A percentile compares a stretch with the other conserved stretches of the same genome.
These are phyloP conservation scores for Rhipidura dahli DNA, from an alignment of 2,113 vertebrate genomes.

Conservation along the genomic window DNA sequence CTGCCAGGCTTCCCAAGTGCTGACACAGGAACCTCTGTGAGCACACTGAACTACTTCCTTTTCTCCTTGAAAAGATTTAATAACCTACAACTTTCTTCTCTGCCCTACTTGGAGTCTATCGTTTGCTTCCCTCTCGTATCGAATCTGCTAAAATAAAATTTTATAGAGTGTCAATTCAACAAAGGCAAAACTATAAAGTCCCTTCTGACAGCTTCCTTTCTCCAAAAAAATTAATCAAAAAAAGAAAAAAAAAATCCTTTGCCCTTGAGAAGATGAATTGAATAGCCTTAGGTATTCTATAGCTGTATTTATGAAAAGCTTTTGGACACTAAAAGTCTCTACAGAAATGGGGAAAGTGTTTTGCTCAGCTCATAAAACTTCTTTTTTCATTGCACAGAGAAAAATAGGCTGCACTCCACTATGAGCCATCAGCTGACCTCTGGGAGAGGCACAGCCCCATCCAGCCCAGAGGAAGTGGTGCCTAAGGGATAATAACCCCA, in stretches of 20 bases:
- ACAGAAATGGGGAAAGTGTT: not conserved
- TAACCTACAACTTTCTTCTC: constrained; percentile 12
- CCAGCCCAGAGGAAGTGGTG: not conserved
- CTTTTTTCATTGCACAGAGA: not conserved
- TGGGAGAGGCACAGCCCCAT: not conserved
- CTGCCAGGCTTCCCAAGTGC: constrained; percentile 34
- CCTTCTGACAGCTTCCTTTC: constrained; percentile 9
- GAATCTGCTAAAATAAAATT: constrained; percentile 29
- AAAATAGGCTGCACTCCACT: not conserved
- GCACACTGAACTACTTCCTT: constrained; percentile 12
- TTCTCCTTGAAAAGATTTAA: constrained; percentile 27
- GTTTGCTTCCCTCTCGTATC: not conserved
- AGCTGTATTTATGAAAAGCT: not conserved
- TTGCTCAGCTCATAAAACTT: constrained; percentile 3
- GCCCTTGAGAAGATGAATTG: constrained; percentile 49
- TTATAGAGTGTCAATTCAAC: constrained; percentile 20
- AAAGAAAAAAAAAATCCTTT: not conserved
- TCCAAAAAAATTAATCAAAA: constrained; percentile 23
- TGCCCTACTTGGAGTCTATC: not conserved
- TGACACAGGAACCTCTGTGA: constrained; percentile 38
- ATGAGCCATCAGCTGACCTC: not conserved
- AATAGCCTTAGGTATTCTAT: constrained; percentile 17
- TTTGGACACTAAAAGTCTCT: constrained; percentile 11
- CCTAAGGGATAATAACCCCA: not conserved
- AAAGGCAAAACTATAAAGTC: constrained; percentile 28